Evolutionary conservation across 2,888 invertebrate genomes (phyloP).

Genomic region (Steromphala cineraria): DNA sequence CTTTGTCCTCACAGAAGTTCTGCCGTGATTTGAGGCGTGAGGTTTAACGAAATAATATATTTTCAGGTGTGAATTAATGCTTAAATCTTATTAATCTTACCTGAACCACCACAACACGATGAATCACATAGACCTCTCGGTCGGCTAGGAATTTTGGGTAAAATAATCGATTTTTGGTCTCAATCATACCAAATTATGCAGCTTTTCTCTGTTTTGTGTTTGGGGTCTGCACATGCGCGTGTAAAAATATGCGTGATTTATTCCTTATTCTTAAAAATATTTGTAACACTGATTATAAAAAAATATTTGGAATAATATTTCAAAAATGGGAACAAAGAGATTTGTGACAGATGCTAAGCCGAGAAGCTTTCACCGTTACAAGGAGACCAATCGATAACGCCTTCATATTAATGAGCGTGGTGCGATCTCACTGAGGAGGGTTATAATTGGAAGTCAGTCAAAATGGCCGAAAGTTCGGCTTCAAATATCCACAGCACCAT

Average conservation of each 20-base stretch:
- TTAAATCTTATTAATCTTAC: background rate
- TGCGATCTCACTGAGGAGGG: background rate
- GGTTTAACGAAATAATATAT: too few relatives aligned
- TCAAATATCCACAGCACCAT: background rate
- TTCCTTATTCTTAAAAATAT: too few relatives aligned
- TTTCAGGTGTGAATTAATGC: too few relatives aligned
- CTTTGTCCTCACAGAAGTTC: too few relatives aligned
- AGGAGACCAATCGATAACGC: background rate
- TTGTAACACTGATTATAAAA: background rate
- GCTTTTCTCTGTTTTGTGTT: background rate
- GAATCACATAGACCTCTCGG: background rate
- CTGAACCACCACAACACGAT: background rate
- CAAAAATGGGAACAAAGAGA: background rate
- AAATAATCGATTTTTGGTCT: background rate
- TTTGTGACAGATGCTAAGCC: background rate
- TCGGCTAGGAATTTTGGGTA: slow-evolving; percentile 8
- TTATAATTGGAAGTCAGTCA: background rate
- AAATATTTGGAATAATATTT: background rate
- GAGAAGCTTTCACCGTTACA: background rate
- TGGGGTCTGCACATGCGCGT: background rate
- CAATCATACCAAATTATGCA: background rate
- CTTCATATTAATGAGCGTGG: slow-evolving; percentile 17
- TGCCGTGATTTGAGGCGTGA: too few relatives aligned
- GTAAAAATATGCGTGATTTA: too few relatives aligned
- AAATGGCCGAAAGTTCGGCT: slow-evolving; percentile 9